Base-by-base conservation (phyloP, 2,797 vertebrate species). In the Chaetophractus vellerosus region DNA sequence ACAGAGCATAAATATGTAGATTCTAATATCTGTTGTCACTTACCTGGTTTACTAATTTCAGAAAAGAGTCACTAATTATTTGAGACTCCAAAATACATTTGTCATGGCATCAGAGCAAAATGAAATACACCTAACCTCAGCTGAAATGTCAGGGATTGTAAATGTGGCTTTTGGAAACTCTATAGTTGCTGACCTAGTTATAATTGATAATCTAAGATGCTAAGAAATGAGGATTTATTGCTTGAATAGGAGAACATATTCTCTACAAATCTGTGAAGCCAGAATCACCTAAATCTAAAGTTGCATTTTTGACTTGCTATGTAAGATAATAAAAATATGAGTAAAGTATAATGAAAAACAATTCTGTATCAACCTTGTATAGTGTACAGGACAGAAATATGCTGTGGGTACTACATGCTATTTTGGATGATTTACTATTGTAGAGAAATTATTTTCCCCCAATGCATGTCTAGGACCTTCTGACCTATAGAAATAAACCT, bases 101-200 rank as follows among this genome's bases (percentile, higher is more conserved):
- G 76, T 14, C 14, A 91, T 31, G 72, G n/a, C 33, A 92, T 38
- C 9, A 64, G 55, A 83, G 66, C n/a, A 80, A 92, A 94, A 81
- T 50, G 38, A 88, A 80, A 64, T 78, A 74, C 23, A 71, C 76
- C 45, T 33, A 59, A 71, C 76, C 76, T 94, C 71, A 97, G 75
- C 83, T 95, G 68, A 96, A 96, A 95, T 80, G 78, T 92, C 94
- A 95, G 21, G 26, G 63, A 93, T 94, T 94, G 94, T 89, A 95
- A 55, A 96, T 88, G 68, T 85, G 55, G 31, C 45, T 91, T 96
- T 95, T 90, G 78, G 5, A 90, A 93, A 64, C 16, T 95, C 55
- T 74, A 0, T 83, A 66, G 21, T 78, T 91, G 71, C 82, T 95
- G 88, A 93, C 68, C 68, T 79, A 81, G 38, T 92, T 92, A 88